Evolutionary conservation across 2,888 invertebrate species (phyloP), one percentile per base, ranked within the genome.

Genomic region (Tachina lurida): DNA sequence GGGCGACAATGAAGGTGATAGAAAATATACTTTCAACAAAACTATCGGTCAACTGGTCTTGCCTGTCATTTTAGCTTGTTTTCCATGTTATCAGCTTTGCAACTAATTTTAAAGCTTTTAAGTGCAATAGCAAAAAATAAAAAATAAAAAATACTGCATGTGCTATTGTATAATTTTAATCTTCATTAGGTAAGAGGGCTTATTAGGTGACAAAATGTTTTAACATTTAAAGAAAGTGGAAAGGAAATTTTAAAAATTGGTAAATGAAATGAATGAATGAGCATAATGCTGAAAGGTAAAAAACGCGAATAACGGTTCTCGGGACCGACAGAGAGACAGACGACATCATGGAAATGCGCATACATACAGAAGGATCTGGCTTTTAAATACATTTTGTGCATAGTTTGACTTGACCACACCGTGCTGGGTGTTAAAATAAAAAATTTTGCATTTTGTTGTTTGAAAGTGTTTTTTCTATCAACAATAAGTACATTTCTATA

Each of bases 111-210:
- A 15, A 10, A 56, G 56, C 71, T 41, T n/a, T 54, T 56, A 56
- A 71, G 43, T 45, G 47, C n/a, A 10, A 13, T 31, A 31, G 31
- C 1, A 8, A 22, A 13, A 58, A 43, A 17, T 8, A 9, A 67
- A 49, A 31, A 62, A 17, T 1, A 60, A 47, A 31, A 60, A 17
- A 60, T 22, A 17, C 0, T n/a, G 52, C 43, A 13, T 19, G 60
- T 54, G 31, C 3, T 47, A 41, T 80, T 80, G 58, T 80, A 10
- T 65, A 73, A 73, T 65, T 73, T 47, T 73, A 73, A 73, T 73
- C 58, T 49, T 49, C 47, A 79, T 78, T 68, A 56, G 68, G 52
- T 62, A 62, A 78, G 31, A 52, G 43, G 22, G 68, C 52, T 70
- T 78, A 78, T 68, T 43, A 60, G 77, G 41, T 49, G 60, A 15